A percentile compares a stretch with the other conserved stretches of the same genome.
Conservation (phyloP, 2,113 vertebrate species). For the Atlantisia rogersi region DNA sequence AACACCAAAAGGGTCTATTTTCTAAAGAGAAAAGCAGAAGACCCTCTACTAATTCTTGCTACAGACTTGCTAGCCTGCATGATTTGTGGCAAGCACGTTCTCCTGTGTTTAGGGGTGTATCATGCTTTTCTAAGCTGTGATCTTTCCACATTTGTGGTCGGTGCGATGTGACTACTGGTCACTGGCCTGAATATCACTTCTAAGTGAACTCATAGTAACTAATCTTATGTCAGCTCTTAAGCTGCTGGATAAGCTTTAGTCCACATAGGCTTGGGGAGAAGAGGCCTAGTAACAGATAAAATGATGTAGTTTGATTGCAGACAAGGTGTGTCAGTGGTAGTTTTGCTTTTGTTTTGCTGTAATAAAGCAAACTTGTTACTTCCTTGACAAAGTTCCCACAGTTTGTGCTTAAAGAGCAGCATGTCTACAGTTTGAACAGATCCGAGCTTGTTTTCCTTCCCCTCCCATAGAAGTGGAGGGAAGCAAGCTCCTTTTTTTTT, state of each 20-base stretch:
- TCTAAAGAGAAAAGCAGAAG: background rate
- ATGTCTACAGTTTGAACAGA: accelerated
- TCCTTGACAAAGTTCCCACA: background rate
- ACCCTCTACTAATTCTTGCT: background rate
- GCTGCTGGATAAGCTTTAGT: background rate
- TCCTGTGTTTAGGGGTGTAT: background rate
- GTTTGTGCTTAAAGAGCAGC: background rate
- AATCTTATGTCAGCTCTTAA: background rate
- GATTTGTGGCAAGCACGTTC: background rate
- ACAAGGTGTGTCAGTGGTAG: background rate
- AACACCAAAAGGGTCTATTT: background rate
- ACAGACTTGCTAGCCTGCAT: background rate
- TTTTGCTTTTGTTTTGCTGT: background rate
- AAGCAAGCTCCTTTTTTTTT: background rate
- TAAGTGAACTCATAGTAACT: background rate
- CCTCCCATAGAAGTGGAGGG: background rate
- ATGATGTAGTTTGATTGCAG: background rate
- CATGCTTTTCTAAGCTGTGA: background rate
- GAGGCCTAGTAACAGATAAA: background rate
- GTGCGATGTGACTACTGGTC: background rate
- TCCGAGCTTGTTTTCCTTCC: background rate
- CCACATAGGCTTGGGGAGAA: background rate
- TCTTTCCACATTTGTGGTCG: background rate
- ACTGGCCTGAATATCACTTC: background rate
- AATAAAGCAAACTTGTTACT: background rate